Evolutionary conservation across 2,113 vertebrate species (phyloP).

Genomic region (Felis catus): DNA sequence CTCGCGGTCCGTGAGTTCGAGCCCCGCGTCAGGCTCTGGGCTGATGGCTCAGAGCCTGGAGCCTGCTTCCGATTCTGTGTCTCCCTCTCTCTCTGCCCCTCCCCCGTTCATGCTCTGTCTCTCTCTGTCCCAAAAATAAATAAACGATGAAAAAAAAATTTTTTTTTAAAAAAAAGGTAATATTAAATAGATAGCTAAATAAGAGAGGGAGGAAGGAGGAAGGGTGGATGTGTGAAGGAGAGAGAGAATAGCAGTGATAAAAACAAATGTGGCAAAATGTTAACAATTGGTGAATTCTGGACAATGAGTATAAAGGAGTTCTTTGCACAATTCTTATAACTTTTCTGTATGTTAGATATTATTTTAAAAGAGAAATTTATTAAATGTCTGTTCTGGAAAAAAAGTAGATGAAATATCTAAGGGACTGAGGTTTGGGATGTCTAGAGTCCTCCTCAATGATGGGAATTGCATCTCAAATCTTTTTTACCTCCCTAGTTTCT

Average conservation of each 20-base stretch:
- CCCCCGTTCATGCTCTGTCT: no score
- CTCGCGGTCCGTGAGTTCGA: no score
- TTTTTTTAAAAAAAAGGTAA: not conserved
- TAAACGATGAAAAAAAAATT: no score
- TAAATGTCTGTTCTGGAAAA: not conserved
- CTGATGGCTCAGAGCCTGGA: no score
- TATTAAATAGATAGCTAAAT: not conserved
- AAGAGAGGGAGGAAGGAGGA: not conserved
- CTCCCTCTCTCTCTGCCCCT: no score
- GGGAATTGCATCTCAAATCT: not conserved
- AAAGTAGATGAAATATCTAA: not conserved
- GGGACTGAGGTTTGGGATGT: not conserved
- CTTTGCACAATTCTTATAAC: not conserved
- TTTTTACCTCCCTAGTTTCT: not conserved
- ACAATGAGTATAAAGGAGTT: not conserved
- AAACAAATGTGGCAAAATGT: not conserved
- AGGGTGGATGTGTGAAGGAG: not conserved
- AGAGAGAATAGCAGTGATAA: not conserved
- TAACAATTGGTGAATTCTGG: not conserved
- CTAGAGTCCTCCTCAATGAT: not conserved
- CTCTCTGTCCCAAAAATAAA: no score
- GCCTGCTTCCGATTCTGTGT: no score
- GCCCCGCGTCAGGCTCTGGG: no score
- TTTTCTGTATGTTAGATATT: not conserved
- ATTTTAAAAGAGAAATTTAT: conserved; percentile 30